A percentile compares a stretch with the other conserved stretches of the same genome.
Conservation (phyloP, 2,113 vertebrate genomes). For the Anas platyrhynchos region DNA sequence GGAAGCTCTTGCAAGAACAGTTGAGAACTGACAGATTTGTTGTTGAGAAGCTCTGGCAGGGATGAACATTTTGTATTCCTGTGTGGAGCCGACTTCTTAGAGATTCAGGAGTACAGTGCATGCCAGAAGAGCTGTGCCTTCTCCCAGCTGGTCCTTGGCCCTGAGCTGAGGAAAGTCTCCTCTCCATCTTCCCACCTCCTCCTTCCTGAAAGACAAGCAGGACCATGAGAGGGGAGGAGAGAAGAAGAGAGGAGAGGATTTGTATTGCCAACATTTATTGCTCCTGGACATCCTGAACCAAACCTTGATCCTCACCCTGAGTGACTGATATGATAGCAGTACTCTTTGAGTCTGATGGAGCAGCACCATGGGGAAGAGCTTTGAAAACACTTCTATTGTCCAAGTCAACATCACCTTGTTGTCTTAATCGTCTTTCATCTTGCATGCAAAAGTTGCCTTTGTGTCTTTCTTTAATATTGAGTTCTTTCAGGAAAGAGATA, state of each 20-base stretch:
- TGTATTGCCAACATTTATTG: not conserved
- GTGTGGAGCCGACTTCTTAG: not conserved
- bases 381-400: not conserved
- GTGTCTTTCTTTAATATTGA: not conserved
- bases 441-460: not conserved
- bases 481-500: not conserved
- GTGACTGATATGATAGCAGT: not conserved
- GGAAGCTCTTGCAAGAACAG: not conserved
- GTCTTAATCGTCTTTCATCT: not conserved
- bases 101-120: not conserved
- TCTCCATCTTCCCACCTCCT: not conserved
- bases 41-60: not conserved
- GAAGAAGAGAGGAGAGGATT: not conserved
- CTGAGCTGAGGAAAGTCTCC: not conserved
- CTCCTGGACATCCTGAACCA: not conserved
- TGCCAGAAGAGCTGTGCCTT: not conserved
- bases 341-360: not conserved
- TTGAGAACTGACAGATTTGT: not conserved
- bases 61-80: not conserved
- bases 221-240: not conserved
- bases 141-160: not conserved
- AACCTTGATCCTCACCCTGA: not conserved
- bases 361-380: not conserved
- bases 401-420: not conserved
- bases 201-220: not conserved